A percentile compares a stretch with the other conserved stretches of the same genome.
These are phyloP conservation scores for Bicyclus anynana DNA, from an alignment of 1,140 invertebrate genomes.

Conservation along the genomic window DNA sequence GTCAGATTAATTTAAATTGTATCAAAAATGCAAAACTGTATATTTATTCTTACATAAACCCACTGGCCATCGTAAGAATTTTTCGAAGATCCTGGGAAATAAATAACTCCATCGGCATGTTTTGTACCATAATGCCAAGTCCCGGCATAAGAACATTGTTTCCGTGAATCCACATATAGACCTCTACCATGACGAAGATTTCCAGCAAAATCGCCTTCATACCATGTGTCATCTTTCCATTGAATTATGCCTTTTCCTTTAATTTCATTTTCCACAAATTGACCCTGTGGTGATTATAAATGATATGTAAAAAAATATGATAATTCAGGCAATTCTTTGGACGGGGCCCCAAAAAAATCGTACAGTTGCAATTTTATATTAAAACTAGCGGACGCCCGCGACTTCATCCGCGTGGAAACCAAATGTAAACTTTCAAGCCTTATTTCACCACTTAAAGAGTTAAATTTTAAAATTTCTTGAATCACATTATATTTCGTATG, in stretches of 20 bases:
- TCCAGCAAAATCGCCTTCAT: constrained; percentile 76
- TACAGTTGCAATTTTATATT: too few relatives aligned
- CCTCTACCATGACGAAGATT: constrained; percentile 78
- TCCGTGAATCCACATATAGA: constrained; percentile 68
- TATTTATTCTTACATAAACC: constrained; percentile 49
- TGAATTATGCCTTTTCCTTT: constrained; percentile 74
- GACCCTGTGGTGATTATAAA: constrained; percentile 63
- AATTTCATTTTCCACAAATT: constrained; percentile 77
- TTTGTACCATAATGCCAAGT: constrained; percentile 74
- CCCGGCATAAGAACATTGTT: constrained; percentile 72
- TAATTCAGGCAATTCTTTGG: too few relatives aligned
- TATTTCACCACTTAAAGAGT: too few relatives aligned
- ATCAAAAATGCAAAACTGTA: not conserved
- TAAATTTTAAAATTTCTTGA: too few relatives aligned
- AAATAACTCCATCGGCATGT: constrained; percentile 66
- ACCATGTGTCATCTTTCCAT: constrained; percentile 77
- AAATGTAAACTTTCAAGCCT: too few relatives aligned
- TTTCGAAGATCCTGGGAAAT: constrained; percentile 45
- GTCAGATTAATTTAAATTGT: too few relatives aligned
- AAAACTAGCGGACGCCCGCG: too few relatives aligned
- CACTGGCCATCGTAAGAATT: constrained; percentile 61
- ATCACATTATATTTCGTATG: too few relatives aligned
- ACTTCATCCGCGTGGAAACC: too few relatives aligned
- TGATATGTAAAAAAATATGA: too few relatives aligned
- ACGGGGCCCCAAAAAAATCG: too few relatives aligned